Evolutionary conservation across 1,140 invertebrate genomes (phyloP).

Genomic region (Metaphire vulgaris): DNA sequence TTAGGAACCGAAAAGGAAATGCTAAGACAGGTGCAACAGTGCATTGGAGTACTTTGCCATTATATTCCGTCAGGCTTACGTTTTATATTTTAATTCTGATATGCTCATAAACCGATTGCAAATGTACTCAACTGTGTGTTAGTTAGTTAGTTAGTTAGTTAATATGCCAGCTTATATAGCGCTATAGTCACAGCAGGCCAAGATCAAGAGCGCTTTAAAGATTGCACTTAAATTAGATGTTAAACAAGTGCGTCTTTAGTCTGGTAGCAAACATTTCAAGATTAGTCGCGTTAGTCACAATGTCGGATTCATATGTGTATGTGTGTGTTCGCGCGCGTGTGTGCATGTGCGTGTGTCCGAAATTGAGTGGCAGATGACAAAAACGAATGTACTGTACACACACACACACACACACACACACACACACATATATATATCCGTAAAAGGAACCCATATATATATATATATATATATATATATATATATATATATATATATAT

Average conservation of each 20-base stretch:
- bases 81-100: too few species aligned
- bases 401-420: not conserved
- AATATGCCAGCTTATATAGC: too few species aligned
- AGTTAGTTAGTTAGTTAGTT: too few species aligned
- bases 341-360: not conserved
- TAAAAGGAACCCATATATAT: not conserved
- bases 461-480: not conserved
- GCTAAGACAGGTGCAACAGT: too few species aligned
- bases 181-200: too few species aligned
- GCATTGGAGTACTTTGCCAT: too few species aligned
- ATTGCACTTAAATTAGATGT: not conserved
- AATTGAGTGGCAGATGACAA: not conserved
- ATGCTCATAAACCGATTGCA: too few species aligned
- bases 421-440: not conserved
- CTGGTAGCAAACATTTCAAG: too few species aligned
- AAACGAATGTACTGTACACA: not conserved
- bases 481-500: not conserved
- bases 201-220: not conserved
- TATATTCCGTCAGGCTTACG: too few species aligned
- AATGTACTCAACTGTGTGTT: too few species aligned
- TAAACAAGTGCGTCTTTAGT: not conserved
- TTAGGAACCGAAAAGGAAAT: too few species aligned
- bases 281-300: not conserved
- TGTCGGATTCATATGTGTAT: not conserved
- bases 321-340: not conserved